These are phyloP conservation scores for Copsychus sechellarum DNA, from an alignment of 2,113 vertebrate species.

Conservation along the genomic window DNA sequence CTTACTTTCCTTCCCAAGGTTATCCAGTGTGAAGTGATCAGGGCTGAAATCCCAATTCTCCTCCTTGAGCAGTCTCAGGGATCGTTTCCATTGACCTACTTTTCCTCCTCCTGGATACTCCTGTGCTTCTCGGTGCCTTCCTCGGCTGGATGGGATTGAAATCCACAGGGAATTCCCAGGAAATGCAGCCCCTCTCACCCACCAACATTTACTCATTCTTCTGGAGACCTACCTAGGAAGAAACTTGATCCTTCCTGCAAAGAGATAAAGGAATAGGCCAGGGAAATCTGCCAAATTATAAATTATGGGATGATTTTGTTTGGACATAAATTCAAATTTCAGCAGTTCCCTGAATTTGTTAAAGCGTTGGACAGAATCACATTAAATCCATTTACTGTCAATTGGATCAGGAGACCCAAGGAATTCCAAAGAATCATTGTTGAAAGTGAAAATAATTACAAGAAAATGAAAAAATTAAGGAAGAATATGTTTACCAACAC, in stretches of 20 bases:
- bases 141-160: not conserved
- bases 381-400: not conserved
- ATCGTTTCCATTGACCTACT: conserved; percentile 33
- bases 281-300: not conserved
- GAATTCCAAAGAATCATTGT: not conserved
- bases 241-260: not conserved
- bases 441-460: not conserved
- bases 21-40: not conserved
- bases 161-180: not conserved
- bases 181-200: not conserved
- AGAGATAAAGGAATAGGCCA: not conserved
- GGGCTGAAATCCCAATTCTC: conserved; percentile 18
- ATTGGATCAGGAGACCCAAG: not conserved
- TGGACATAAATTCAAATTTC: not conserved
- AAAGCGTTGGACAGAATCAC: not conserved
- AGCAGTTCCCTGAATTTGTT: not conserved
- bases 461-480: not conserved
- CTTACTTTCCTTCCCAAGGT: conserved; percentile 3
- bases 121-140: not conserved
- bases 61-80: not conserved
- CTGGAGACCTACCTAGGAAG: accelerated
- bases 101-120: not conserved
- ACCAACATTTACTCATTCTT: not conserved
- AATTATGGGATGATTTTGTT: not conserved
- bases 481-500: not conserved